Conservation (phyloP, 1,140 invertebrate genomes). For the Maconellicoccus hirsutus region DNA sequence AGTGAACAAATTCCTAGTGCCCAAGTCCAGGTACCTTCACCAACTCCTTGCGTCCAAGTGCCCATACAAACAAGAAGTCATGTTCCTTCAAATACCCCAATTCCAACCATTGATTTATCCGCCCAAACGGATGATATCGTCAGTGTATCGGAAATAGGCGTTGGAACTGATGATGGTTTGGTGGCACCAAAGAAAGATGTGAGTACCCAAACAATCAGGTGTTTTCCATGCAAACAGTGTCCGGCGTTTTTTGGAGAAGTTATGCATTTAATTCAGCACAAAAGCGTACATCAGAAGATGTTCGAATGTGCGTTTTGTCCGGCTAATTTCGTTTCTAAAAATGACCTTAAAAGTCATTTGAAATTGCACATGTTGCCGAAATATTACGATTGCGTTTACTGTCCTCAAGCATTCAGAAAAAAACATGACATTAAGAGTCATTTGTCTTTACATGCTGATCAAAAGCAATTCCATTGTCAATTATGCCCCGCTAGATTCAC, state of each 20-base stretch:
- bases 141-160: not conserved
- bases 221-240: not conserved
- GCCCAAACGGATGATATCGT: no score
- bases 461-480: not conserved
- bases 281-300: not conserved
- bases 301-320: not conserved
- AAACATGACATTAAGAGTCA: not conserved
- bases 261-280: not conserved
- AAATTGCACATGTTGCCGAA: not conserved
- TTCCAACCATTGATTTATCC: no score
- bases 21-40: no score
- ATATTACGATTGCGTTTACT: not conserved
- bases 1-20: no score
- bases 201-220: not conserved
- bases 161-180: not conserved
- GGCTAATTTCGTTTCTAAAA: not conserved
- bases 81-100: no score
- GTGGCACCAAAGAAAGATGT: not conserved
- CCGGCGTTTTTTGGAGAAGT: not conserved
- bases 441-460: not conserved
- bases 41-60: no score
- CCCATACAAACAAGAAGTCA: no score
- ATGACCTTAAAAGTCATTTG: not conserved
- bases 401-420: not conserved
- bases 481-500: not conserved